A percentile compares a stretch with the other conserved stretches of the same genome.
phyloP scores from a whole-genome alignment of 2,797 vertebrate species.

The Netta rufina region DNA sequence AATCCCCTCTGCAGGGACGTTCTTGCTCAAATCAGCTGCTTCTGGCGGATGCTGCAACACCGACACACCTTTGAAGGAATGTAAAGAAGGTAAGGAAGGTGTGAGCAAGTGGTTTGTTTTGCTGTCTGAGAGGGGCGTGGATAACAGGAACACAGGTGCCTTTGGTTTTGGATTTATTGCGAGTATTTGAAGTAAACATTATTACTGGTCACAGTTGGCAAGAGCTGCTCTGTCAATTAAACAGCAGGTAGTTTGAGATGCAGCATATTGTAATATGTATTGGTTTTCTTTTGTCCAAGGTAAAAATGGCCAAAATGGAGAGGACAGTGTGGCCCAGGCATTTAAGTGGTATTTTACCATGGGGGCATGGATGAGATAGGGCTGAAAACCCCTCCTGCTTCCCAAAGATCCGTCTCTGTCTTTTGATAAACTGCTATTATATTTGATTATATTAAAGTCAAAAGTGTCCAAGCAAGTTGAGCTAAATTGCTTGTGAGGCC shows the following conservation, averaged over 20 bases:
- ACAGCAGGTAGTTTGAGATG: background rate
- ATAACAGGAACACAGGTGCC: background rate
- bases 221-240: background rate
- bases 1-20: background rate
- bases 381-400: background rate
- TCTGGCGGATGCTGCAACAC: background rate
- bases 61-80: background rate
- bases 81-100: background rate
- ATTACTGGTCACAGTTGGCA: background rate
- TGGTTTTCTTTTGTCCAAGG: background rate
- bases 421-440: background rate
- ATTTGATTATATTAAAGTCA: no score
- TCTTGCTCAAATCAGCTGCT: background rate
- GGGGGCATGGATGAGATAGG: background rate
- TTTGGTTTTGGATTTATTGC: background rate
- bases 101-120: background rate
- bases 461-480: background rate
- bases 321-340: background rate
- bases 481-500: fast-evolving
- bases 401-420: background rate
- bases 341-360: background rate
- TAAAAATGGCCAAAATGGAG: background rate
- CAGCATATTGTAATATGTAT: background rate
- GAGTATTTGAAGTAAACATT: background rate
- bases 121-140: background rate